Percentiles rank a stretch among this genome's conserved stretches.
Evolutionary conservation across 2,113 vertebrate genomes (phyloP).

Genomic region (Cephalopholis sonnerati): DNA sequence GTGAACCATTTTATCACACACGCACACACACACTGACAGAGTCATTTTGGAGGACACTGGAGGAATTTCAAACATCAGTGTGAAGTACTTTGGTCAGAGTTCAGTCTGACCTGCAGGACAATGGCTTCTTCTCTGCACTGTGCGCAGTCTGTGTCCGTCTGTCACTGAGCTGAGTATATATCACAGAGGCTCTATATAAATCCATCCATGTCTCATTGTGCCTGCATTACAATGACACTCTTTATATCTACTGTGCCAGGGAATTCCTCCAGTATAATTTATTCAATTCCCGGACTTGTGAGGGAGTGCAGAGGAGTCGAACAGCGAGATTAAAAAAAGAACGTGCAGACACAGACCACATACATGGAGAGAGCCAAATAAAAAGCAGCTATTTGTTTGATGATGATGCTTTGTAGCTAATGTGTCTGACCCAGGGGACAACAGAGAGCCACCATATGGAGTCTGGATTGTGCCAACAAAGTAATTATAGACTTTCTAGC

Average conservation of each 20-base stretch:
- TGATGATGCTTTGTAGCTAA: slow-evolving; percentile 37
- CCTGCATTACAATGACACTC: slow-evolving; percentile 75
- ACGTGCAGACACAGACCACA: slow-evolving; percentile 40
- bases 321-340: slow-evolving; percentile 42
- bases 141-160: slow-evolving; percentile 51
- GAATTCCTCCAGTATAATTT: slow-evolving; percentile 76
- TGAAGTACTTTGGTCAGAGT: slow-evolving; percentile 59
- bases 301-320: slow-evolving; percentile 62
- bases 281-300: slow-evolving; percentile 69
- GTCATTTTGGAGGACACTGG: slow-evolving; percentile 53
- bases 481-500: slow-evolving; percentile 20
- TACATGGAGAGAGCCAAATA: slow-evolving; percentile 44
- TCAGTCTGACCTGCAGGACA: slow-evolving; percentile 75
- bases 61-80: slow-evolving; percentile 77
- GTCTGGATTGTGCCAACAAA: slow-evolving; percentile 12
- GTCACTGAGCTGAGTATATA: slow-evolving; percentile 65
- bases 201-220: slow-evolving; percentile 77
- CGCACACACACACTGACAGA: slow-evolving; percentile 22
- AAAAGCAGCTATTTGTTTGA: slow-evolving; percentile 54
- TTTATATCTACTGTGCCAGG: slow-evolving; percentile 72
- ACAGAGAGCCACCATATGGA: slow-evolving; percentile 15
- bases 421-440: slow-evolving; percentile 9
- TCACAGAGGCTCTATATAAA: slow-evolving; percentile 78
- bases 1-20: slow-evolving; percentile 17
- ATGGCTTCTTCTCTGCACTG: slow-evolving; percentile 73